phyloP scores from a whole-genome alignment of 2,113 vertebrate species.

The Sinocyclocheilus grahami region DNA sequence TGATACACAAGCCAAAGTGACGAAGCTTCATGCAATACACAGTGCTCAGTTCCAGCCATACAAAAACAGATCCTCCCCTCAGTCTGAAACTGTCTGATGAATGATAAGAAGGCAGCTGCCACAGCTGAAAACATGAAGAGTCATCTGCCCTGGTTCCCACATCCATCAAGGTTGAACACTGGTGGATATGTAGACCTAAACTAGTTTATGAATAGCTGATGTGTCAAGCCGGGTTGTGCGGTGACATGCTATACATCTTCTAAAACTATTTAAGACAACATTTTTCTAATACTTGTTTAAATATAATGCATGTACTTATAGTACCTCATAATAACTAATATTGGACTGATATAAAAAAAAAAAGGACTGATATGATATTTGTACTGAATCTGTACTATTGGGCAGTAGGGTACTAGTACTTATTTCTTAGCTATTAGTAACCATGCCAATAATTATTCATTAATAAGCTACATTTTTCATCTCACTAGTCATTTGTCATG shows the following conservation, averaged over 20 bases:
- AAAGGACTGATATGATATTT: background rate
- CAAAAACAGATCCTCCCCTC: background rate
- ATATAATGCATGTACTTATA: background rate
- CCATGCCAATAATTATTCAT: background rate
- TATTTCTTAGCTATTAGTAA: background rate
- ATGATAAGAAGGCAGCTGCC: background rate
- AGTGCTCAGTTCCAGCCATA: background rate
- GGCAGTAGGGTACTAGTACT: background rate
- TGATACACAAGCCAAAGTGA: background rate
- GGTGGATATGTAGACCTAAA: background rate
- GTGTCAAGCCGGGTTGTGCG: background rate
- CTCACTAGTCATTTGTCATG: background rate
- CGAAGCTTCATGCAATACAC: slow-evolving; percentile 2
- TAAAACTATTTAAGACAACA: background rate
- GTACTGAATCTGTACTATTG: background rate
- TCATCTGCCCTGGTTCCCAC: slow-evolving; percentile 13
- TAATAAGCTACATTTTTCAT: background rate
- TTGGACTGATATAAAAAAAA: too few relatives aligned
- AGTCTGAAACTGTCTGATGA: background rate
- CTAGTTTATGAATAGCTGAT: background rate
- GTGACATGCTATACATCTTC: background rate
- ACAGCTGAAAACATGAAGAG: background rate
- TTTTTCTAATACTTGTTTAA: background rate
- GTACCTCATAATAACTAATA: background rate
- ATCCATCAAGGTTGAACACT: background rate